Conservation (phyloP, 2,113 vertebrate genomes). For the Elephas maximus region DNA sequence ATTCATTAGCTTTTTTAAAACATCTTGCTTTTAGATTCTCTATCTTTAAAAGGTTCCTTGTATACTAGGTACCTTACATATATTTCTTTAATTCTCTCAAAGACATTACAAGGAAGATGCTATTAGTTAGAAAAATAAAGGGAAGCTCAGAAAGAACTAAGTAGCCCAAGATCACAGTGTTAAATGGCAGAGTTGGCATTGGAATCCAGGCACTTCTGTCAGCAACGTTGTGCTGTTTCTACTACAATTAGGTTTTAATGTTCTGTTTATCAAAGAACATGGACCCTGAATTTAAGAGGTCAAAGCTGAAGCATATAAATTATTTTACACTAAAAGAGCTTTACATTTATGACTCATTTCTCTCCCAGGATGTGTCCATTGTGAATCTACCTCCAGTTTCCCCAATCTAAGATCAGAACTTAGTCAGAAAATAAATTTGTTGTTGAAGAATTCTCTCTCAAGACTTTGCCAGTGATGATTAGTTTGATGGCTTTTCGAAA, state of each 20-base stretch:
- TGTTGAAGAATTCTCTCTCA: constrained; percentile 65
- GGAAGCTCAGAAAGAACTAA: neutral
- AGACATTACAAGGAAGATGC: neutral
- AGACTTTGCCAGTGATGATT: constrained; percentile 63
- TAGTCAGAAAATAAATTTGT: constrained; percentile 60
- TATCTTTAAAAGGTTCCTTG: neutral
- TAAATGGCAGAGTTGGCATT: neutral
- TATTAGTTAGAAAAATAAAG: neutral
- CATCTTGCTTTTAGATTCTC: neutral
- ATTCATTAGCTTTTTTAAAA: neutral
- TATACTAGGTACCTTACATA: neutral
- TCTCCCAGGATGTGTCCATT: neutral
- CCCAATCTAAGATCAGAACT: fast-evolving
- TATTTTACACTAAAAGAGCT: neutral
- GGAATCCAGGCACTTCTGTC: neutral
- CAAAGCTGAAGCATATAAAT: neutral
- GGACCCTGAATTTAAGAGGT: neutral
- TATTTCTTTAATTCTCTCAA: neutral
- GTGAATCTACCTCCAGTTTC: fast-evolving
- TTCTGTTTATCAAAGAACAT: neutral
- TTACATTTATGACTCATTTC: neutral
- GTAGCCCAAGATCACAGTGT: neutral
- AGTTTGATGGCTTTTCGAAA: constrained; percentile 74
- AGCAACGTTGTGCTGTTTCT: neutral
- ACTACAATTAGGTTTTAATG: neutral